Evolutionary conservation across 2,888 invertebrate genomes (phyloP), one percentile per base, ranked within the genome.

Genomic region (Watsonalla cultraria): DNA sequence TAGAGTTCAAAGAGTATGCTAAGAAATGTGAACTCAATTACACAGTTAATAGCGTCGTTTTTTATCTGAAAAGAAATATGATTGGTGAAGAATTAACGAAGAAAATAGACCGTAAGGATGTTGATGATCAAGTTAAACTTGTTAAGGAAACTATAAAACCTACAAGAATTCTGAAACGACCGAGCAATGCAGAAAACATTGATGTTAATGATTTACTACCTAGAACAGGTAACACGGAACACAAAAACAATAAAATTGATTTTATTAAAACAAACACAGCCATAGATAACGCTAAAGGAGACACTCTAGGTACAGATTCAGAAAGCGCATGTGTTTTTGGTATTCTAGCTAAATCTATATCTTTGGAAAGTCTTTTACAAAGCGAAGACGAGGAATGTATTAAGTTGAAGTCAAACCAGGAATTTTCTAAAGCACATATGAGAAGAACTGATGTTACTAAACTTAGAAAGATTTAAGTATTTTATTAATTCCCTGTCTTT

Each of bases 31-130:
- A 65, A 5, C 55, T 77, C 0, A 64, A 61, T 2, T 68, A 74
- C 46, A 75, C 76, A 0, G 70, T 85, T 0, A 61, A 64, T 11
- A 80, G 76, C 51, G 70, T 85, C 0, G 60, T 70, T 0, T 65
- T 64, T 55, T 85, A 78, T 39, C 78, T 83, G 11, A 74, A 74
- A 34, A 74, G 74, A 9, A 74, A 76, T 49, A 65, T 70, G 58
- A 46, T 81, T 0, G 66, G 74, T 51, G 74, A 77, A 5, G 84
- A 86, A 51, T 54, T 84, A 33, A 35, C 34, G 35, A 39, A 8
- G 9, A 49, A 42, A 11, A 42, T 5, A 5, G 42, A 0, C 8
- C 37, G 37, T 39, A 49, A 37, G 13, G 15, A 37, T 6, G 14
- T 14, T 15, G 37, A 11, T 6, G 15, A 33, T 9, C 35, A 9